phyloP scores from a whole-genome alignment of 2,113 vertebrate species.

The Lasiurus cinereus region DNA sequence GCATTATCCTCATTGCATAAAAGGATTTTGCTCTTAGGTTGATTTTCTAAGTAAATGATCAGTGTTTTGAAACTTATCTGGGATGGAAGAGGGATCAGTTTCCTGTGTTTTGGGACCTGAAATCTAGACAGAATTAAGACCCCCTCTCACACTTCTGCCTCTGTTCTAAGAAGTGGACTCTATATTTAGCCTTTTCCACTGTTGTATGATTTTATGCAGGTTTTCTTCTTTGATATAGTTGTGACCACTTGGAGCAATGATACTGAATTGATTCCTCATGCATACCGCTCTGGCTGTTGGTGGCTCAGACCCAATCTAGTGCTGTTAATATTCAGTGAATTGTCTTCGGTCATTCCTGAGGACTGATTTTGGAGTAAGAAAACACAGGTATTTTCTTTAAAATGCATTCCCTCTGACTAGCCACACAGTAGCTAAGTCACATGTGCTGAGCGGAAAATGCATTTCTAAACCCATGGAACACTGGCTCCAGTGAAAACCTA shows the following conservation, averaged over 20 bases:
- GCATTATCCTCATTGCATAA: slow-evolving; percentile 14
- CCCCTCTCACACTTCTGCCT: neutral
- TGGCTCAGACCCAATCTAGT: neutral
- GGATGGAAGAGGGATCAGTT: neutral
- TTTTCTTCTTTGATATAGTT: slow-evolving; percentile 33
- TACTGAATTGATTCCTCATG: neutral
- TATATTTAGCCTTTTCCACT: neutral
- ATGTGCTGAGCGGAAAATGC: neutral
- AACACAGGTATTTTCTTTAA: slow-evolving; percentile 4
- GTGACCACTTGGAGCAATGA: neutral
- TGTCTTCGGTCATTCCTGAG: neutral
- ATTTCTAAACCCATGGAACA: slow-evolving; percentile 19
- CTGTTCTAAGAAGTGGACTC: neutral
- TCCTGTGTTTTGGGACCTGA: neutral
- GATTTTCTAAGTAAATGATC: slow-evolving; percentile 22
- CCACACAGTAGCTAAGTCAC: neutral
- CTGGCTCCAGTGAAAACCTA: neutral
- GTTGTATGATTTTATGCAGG: neutral
- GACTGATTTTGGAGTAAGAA: neutral
- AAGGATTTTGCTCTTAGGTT: slow-evolving; percentile 40
- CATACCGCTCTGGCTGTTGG: neutral
- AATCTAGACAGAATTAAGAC: neutral
- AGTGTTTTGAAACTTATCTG: slow-evolving; percentile 28
- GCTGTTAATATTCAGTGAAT: neutral
- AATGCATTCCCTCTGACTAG: slow-evolving; percentile 35